Evolutionary conservation across 2,113 vertebrate genomes (phyloP), one percentile per base, ranked within the genome.

Genomic region (Bagarius yarrelli): DNA sequence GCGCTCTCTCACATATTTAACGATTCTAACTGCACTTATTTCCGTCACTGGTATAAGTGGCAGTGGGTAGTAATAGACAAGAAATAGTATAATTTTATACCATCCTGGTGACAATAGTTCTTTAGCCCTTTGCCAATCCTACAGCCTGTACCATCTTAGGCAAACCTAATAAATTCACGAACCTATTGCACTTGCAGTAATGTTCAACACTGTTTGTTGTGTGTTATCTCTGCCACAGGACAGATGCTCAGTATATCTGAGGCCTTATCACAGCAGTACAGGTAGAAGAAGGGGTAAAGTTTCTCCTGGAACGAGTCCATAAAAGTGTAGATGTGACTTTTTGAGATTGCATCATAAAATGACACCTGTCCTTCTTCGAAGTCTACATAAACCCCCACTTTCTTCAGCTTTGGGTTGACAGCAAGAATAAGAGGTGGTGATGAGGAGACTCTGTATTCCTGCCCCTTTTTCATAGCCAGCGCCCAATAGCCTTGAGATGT

Each of bases 361-460:
- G 96, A 94, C 74, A 96, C 84, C 4, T 94, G 92, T 1, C 96
- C 95, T 9, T 94, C 95, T 57, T 96, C 95, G 0, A 92, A 94
- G 91, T 97, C 95, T 86, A 96, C 85, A 47, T 95, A 97, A 16
- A 96, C 91, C 0, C 96, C 95, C 1, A 96, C 93, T 14, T 89
- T 84, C 56, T 90, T 93, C 63, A 93, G 94, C 55, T 81, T 94
- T 87, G 85, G 85, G 87, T 80, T 83, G 25, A 90, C 92, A 44
- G 76, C 61, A 56, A 96, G 92, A 19, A 87, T 64, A 4, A 86
- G 2, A 0, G 92, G 91, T 0, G 93, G 93, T 1, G 89, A 85
- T 1, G 92, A 89, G 8, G 93, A 94, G 13, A 78, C 91, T 0
- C 92, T 84, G 84, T 94, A 94, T 14, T 88, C 92, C 8, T 89